Percentiles rank a stretch among this genome's conserved stretches.
These are phyloP conservation scores for Caenorhabditis tropicalis DNA, from an alignment of 1,140 invertebrate species.

Conservation along the genomic window DNA sequence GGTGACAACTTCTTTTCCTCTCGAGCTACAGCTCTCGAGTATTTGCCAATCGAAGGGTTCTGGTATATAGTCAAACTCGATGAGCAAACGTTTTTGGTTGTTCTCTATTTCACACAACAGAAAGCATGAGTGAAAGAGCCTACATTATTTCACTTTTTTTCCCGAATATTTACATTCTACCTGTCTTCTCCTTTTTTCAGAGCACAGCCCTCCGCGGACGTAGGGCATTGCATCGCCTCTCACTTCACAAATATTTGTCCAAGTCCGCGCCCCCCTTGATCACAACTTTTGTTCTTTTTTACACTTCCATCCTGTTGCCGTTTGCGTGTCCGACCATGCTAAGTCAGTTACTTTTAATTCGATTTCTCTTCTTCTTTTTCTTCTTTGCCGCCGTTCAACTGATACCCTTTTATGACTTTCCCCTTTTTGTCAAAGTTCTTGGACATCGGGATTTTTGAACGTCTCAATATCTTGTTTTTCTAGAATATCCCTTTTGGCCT, in stretches of 20 bases:
- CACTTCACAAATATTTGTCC: slow-evolving; percentile 40
- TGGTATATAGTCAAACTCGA: background rate
- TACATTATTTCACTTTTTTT: slow-evolving; percentile 20
- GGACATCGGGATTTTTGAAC: no score
- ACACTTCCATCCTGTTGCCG: slow-evolving; percentile 22
- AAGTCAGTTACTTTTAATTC: slow-evolving; percentile 31
- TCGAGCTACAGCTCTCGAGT: background rate
- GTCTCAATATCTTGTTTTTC: no score
- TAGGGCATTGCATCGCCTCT: slow-evolving; percentile 20
- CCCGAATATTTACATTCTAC: slow-evolving; percentile 31
- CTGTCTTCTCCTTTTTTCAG: slow-evolving; percentile 29
- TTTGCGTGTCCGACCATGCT: background rate
- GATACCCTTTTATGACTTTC: background rate
- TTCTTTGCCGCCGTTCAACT: background rate
- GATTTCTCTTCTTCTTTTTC: background rate
- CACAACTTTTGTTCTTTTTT: slow-evolving; percentile 41
- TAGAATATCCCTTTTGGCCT: no score
- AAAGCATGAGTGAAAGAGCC: background rate
- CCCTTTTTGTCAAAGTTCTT: background rate
- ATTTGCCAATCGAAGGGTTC: background rate
- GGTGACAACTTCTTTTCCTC: background rate
- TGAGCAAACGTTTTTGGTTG: background rate
- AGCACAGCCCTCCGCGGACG: slow-evolving; percentile 13
- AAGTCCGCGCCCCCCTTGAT: slow-evolving; percentile 24
- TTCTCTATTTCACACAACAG: background rate